Percentiles rank a stretch among this genome's conserved stretches.
Evolutionary conservation across 2,797 vertebrate genomes (phyloP).

Genomic region (Spizella passerina): DNA sequence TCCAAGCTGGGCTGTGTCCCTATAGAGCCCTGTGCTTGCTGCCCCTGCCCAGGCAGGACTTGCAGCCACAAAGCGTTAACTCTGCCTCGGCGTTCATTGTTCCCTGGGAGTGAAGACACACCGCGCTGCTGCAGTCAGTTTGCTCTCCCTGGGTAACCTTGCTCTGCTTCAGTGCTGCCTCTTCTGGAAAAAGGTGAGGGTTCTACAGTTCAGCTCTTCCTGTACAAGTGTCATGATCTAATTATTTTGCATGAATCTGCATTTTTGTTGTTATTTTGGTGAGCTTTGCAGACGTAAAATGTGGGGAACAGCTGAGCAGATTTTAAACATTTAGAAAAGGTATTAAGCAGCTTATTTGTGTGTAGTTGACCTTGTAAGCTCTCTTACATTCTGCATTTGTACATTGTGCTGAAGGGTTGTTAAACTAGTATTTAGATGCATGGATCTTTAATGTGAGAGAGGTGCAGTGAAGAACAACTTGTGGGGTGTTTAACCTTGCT

Average conservation of each 20-base stretch:
- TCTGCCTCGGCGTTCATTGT: constrained; percentile 36
- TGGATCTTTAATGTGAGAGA: not conserved
- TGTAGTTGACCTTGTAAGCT: constrained; percentile 38
- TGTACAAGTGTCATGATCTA: not conserved
- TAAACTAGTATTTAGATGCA: not conserved
- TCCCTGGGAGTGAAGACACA: constrained; percentile 5
- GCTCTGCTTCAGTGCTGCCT: constrained; percentile 3
- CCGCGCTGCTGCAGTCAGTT: constrained; percentile 6
- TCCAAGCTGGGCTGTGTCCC: not conserved
- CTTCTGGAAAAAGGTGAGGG: constrained; percentile 46
- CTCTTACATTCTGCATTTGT: not conserved
- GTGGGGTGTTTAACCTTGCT: not conserved
- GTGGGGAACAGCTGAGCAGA: not conserved
- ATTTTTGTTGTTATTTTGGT: not conserved
- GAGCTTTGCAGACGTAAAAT: not conserved
- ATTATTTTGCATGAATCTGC: not conserved
- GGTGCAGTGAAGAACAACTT: not conserved
- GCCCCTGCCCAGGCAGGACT: not conserved
- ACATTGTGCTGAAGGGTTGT: not conserved
- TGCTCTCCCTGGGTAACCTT: constrained; percentile 37
- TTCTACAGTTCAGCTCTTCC: not conserved
- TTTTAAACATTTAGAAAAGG: not conserved
- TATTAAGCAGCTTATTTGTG: constrained; percentile 23
- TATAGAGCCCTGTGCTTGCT: not conserved
- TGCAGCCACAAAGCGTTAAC: constrained; percentile 25